phyloP scores from a whole-genome alignment of 2,113 vertebrate genomes.

The Chaenocephalus aceratus region DNA sequence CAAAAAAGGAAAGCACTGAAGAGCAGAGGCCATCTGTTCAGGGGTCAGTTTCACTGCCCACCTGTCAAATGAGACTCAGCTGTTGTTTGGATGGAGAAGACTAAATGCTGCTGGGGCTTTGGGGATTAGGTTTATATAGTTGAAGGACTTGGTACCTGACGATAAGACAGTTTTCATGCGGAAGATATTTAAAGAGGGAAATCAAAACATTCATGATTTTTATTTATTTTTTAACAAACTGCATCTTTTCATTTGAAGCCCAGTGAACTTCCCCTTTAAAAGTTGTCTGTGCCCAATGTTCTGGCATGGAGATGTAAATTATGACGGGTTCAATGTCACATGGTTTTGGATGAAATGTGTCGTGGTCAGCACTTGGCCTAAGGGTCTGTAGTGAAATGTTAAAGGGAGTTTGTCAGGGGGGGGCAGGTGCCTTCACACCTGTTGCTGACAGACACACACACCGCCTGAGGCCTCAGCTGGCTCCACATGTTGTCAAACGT shows the following conservation, averaged over 20 bases:
- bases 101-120: neutral
- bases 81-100: slow-evolving; percentile 31
- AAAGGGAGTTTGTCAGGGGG: slow-evolving; percentile 32
- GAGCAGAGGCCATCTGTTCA: slow-evolving; percentile 39
- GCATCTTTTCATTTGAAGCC: neutral
- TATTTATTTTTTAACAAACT: neutral
- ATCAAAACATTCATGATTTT: neutral
- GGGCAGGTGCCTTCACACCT: slow-evolving; percentile 25
- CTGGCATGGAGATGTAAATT: neutral
- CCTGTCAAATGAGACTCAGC: slow-evolving; percentile 48
- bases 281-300: neutral
- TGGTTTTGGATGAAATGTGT: neutral
- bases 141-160: neutral
- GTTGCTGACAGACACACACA: too few relatives aligned
- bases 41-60: slow-evolving; percentile 44
- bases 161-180: neutral
- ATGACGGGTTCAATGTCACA: fast-evolving
- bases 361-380: neutral
- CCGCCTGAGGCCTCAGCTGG: slow-evolving; percentile 33
- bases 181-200: too few relatives aligned
- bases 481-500: slow-evolving; percentile 19
- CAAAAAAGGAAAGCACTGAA: slow-evolving; percentile 15
- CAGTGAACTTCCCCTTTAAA: neutral
- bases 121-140: neutral
- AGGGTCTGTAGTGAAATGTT: slow-evolving; percentile 1